Percentiles rank a stretch among this genome's conserved stretches.
Evolutionary conservation across 2,888 invertebrate genomes (phyloP).

Genomic region (Andrena minutula): DNA sequence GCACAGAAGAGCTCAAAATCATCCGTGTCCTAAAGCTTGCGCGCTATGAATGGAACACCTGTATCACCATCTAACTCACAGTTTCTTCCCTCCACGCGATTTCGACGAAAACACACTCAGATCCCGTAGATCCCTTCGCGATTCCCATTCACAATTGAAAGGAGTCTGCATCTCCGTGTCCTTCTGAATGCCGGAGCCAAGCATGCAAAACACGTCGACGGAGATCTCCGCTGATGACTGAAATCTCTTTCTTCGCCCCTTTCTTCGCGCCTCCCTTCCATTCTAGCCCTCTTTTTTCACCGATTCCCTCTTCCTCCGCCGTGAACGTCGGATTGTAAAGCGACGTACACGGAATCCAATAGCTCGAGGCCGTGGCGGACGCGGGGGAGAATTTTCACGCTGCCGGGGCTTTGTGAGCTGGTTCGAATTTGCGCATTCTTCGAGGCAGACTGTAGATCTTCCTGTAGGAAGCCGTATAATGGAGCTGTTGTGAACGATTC

Average conservation of each 20-base stretch:
- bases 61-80: neutral
- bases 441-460: neutral
- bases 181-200: conserved; percentile 39
- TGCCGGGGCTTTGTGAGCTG: conserved; percentile 8
- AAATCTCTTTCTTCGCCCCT: conserved; percentile 9
- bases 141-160: conserved; percentile 30
- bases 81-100: conserved; percentile 2
- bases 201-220: conserved; percentile 50
- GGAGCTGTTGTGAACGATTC: neutral
- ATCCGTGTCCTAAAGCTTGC: neutral
- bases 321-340: conserved; percentile 13
- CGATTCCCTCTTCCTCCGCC: neutral
- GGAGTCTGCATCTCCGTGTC: conserved; percentile 34
- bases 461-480: neutral
- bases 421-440: conserved; percentile 11
- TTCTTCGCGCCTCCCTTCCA: conserved; percentile 3
- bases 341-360: conserved; percentile 34
- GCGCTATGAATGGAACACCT: neutral
- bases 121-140: neutral
- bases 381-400: conserved; percentile 44
- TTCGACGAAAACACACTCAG: conserved; percentile 14
- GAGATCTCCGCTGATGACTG: conserved; percentile 41
- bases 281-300: neutral
- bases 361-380: conserved; percentile 11
- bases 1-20: neutral